Evolutionary conservation across 2,113 vertebrate species (phyloP), one percentile per base, ranked within the genome.

Genomic region (Cynocephalus volans): DNA sequence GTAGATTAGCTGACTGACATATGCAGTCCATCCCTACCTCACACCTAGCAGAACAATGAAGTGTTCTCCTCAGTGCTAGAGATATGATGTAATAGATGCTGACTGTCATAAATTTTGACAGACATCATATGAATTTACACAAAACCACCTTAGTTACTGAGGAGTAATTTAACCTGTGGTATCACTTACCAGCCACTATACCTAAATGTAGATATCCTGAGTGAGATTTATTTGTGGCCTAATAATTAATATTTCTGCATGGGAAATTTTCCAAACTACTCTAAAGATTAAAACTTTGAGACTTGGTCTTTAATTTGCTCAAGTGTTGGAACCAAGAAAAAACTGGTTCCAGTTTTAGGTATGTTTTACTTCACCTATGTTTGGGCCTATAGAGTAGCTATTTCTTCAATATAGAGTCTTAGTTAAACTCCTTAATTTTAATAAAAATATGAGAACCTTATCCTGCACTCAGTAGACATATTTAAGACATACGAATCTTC

Each of bases 401-500:
- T 28, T 31, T 93, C 62, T 72, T 90, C 56, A 65, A 65, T 12
- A 64, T 5, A 48, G 48, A 45, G 31, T 64, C 41, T 88, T 62
- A 41, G 41, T 41, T 75, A 77, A 82, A 90, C 12, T 73, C 23
- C 31, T 85, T 58, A 60, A 80, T 75, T 86, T 81, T 85, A 90
- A 80, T 56, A 91, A 60, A 67, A 87, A 6, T 91, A 48, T 86
- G 21, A 95, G 52, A 95, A 86, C 6, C 17, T 58, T 41, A 90
- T 41, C 62, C 11, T 36, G 7, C 6, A 90, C 52, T 73, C 21
- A 14, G 45, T 23, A 90, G 23, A 33, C 54, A 60, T 52, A 36
- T 31, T 36, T 88, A 70, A 88, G n/a, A 90, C 28, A 28, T 9
- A 31, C 2, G 7, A 64, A 56, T 88, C 17, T 77, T 88, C 58